These are phyloP conservation scores for Scaptomyza parva DNA, from an alignment of 2,888 invertebrate species.

Conservation along the genomic window DNA sequence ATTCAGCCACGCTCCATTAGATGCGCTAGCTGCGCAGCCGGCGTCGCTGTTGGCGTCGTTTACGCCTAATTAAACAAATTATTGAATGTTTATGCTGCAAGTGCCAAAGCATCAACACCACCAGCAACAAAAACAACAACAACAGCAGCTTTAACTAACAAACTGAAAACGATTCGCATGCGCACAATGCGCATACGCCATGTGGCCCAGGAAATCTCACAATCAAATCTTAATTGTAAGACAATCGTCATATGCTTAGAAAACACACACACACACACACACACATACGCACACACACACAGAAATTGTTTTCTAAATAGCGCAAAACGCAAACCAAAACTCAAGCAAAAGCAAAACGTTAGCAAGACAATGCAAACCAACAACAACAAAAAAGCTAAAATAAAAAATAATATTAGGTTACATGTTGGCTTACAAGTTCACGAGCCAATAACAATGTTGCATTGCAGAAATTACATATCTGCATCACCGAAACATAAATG, in stretches of 20 bases:
- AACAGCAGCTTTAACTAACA: conserved; percentile 26
- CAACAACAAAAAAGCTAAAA: conserved; percentile 19
- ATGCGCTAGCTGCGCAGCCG: conserved; percentile 48
- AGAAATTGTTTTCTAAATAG: conserved; percentile 66
- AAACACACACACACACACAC: conserved; percentile 31
- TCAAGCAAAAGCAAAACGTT: conserved; percentile 21
- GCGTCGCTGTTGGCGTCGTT: conserved; percentile 61
- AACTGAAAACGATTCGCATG: conserved; percentile 31
- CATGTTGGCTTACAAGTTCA: conserved; percentile 73
- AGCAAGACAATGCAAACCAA: conserved; percentile 53
- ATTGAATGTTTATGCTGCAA: conserved; percentile 70
- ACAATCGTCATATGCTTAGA: conserved; percentile 56
- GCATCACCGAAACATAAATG: conserved; percentile 24
- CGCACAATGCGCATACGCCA: conserved; percentile 61
- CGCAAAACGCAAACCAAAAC: conserved; percentile 44
- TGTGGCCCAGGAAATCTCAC: conserved; percentile 71
- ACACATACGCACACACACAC: not conserved
- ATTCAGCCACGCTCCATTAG: conserved; percentile 76
- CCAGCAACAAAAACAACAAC: conserved; percentile 13
- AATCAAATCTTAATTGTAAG: conserved; percentile 76
- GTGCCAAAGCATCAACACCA: conserved; percentile 35
- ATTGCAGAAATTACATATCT: conserved; percentile 23
- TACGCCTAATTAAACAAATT: conserved; percentile 81
- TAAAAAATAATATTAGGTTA: conserved; percentile 59
- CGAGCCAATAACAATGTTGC: conserved; percentile 53